phyloP scores from a whole-genome alignment of 2,113 vertebrate species.

The Addax nasomaculatus region DNA sequence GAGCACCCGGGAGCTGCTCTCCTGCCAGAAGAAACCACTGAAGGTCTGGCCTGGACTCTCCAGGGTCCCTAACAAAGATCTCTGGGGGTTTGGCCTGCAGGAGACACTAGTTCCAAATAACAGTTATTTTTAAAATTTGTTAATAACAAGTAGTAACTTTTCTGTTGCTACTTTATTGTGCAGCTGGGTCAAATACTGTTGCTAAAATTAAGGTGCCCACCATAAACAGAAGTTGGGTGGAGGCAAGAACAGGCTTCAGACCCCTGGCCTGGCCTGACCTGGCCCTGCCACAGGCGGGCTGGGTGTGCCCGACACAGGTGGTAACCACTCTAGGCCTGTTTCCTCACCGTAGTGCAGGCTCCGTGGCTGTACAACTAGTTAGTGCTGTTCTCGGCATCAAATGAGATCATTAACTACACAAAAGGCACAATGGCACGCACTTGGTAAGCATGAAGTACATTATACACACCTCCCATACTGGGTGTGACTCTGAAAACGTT shows the following conservation, averaged over 20 bases:
- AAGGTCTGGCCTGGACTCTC: not conserved
- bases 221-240: accelerated
- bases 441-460: not conserved
- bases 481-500: not conserved
- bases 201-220: not conserved
- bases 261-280: not conserved
- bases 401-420: not conserved
- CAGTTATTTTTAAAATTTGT: not conserved
- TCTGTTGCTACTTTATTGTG: accelerated
- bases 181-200: too few species aligned
- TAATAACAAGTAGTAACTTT: not conserved
- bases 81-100: not conserved
- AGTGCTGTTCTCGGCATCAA: not conserved
- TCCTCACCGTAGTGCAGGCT: accelerated
- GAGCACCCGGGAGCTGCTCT: not conserved
- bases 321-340: accelerated
- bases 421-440: accelerated
- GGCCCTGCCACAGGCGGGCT: accelerated
- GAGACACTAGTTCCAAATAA: not conserved
- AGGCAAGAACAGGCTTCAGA: not conserved
- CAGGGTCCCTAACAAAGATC: too few species aligned
- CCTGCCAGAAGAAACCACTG: accelerated
- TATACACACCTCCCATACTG: not conserved
- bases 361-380: not conserved
- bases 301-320: too few species aligned